phyloP scores from a whole-genome alignment of 2,888 invertebrate species.

The Hyppa rectilinea region DNA sequence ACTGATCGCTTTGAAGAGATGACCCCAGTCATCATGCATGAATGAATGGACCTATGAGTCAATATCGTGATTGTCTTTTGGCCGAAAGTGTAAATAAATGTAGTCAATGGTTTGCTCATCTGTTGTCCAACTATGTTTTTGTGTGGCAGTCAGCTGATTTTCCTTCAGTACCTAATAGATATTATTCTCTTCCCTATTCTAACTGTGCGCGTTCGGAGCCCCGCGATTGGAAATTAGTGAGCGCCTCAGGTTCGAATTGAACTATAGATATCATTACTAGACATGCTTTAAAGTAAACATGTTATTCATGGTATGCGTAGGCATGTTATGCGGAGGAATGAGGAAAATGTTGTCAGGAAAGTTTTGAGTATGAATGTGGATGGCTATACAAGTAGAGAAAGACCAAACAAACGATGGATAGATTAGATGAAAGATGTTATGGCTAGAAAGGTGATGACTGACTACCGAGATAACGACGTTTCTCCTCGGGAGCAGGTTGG shows the following conservation, averaged over 20 bases:
- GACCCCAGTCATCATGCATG: neutral
- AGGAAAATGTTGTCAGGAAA: too few relatives aligned
- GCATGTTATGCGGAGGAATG: too few relatives aligned
- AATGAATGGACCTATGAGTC: conserved; percentile 27
- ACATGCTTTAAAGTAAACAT: too few relatives aligned
- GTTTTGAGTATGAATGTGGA: too few relatives aligned
- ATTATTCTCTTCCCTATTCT: conserved; percentile 5
- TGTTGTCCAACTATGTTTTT: neutral
- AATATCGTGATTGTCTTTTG: conserved; percentile 7
- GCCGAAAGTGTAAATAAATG: conserved; percentile 34
- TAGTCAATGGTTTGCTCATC: conserved; percentile 8
- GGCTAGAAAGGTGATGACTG: too few relatives aligned
- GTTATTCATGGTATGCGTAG: neutral
- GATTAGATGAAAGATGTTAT: too few relatives aligned
- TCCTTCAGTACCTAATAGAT: too few relatives aligned
- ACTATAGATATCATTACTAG: neutral
- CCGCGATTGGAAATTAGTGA: neutral
- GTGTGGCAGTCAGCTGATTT: neutral
- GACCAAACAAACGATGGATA: too few relatives aligned
- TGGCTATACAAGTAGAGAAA: too few relatives aligned
- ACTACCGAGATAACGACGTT: too few relatives aligned
- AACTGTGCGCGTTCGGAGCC: neutral
- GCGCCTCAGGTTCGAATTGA: neutral
- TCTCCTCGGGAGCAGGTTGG: conserved; percentile 95
- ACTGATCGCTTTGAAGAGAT: conserved; percentile 28